Evolutionary conservation across 2,113 vertebrate species (phyloP).

Genomic region (Notothenia rossii): DNA sequence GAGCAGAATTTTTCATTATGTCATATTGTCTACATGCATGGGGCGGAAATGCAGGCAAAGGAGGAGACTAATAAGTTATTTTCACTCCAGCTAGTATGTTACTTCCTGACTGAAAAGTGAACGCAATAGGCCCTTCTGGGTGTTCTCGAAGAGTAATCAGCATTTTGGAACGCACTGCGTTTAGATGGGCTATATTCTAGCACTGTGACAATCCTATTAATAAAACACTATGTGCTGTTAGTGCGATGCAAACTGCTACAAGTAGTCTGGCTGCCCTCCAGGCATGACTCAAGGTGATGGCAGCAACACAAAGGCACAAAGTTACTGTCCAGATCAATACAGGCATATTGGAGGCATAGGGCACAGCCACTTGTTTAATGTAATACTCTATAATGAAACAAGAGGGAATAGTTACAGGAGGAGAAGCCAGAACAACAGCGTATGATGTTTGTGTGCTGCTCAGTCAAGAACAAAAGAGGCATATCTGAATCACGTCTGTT

Average conservation of each 20-base stretch:
- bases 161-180: conserved; percentile 70
- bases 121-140: conserved; percentile 45
- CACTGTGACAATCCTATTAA: conserved; percentile 82
- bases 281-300: conserved; percentile 83
- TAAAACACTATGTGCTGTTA: conserved; percentile 78
- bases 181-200: conserved; percentile 71
- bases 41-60: conserved; percentile 42
- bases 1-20: conserved; percentile 64
- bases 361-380: conserved; percentile 66
- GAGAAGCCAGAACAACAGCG: conserved; percentile 2
- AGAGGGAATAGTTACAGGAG: conserved; percentile 25
- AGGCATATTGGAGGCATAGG: conserved; percentile 59
- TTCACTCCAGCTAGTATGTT: conserved; percentile 37
- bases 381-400: conserved; percentile 59
- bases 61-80: conserved; percentile 54
- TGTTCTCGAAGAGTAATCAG: conserved; percentile 72
- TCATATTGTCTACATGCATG: conserved; percentile 52
- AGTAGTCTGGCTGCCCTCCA: conserved; percentile 78
- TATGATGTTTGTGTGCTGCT: conserved; percentile 26
- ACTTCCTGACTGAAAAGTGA: conserved; percentile 53
- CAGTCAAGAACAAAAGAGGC: conserved; percentile 50
- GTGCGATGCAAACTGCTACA: conserved; percentile 80
- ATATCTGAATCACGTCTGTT: conserved; percentile 50
- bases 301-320: conserved; percentile 66
- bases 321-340: conserved; percentile 75